Evolutionary conservation across 2,888 invertebrate species (phyloP), one percentile per base, ranked within the genome.

Genomic region (Globia sparganii): DNA sequence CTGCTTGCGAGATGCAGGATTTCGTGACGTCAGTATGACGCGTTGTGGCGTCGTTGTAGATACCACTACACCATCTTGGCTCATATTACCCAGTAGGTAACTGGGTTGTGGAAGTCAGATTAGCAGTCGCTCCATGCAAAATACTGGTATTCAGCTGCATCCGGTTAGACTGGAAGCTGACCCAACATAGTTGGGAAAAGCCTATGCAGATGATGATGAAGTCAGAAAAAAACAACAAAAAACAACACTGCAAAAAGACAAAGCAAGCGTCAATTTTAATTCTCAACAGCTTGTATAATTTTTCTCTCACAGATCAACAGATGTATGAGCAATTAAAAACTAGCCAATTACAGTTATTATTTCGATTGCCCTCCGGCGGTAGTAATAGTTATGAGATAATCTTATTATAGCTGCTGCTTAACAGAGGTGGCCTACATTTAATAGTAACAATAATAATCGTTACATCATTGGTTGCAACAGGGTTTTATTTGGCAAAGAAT

Each of bases 241-340:
- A n/a, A 13, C 4, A 53, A 11, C 0, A 49, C 8, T 25, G 8
- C 25, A 13, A n/a, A 56, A 56, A n/a, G n/a, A 53, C 4, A 11
- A 56, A n/a, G 11, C 53, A 53, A n/a, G 53, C 4, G n/a, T 56
- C n/a, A 4, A n/a, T n/a, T 9, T 4, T 56, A 18, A 4, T 56
- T 56, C 11, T n/a, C 11, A 56, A 56, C 53, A n/a, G 4, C 53
- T n/a, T 56, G 62, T 67, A 37, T 53, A 11, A 1, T 4, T 28
- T 66, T 59, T 69, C 9, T 68, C 21, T 31, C 72, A 61, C 62
- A 49, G 9, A n/a, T 61, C 18, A 56, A 67, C 61, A 78, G 72
- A 81, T 59, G 61, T 34, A 61, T 62, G 82, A 34, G 70, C 37
- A 82, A 77, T 82, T 81, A 77, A 62, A 58, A 58, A 31, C n/a